Evolutionary conservation across 2,888 invertebrate genomes (phyloP).

Genomic region (Gnatocerus cornutus): DNA sequence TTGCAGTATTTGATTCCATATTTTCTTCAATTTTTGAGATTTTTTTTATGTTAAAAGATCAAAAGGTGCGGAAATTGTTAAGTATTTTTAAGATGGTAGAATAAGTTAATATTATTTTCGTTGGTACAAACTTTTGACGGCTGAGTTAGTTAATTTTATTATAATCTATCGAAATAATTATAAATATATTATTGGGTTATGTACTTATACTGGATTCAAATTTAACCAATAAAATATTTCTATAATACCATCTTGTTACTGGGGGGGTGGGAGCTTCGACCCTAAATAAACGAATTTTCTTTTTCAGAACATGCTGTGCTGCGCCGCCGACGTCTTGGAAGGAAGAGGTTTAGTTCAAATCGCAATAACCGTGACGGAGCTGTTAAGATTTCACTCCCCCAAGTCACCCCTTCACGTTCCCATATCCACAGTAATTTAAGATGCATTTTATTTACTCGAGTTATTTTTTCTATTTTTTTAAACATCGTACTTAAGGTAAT

Average conservation of each 20-base stretch:
- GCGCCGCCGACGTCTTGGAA: conserved; percentile 93
- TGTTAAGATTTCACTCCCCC: conserved; percentile 80
- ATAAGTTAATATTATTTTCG: conserved; percentile 33
- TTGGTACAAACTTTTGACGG: conserved; percentile 40
- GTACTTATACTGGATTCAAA: conserved; percentile 32
- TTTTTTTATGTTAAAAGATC: conserved; percentile 15
- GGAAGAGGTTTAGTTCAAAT: conserved; percentile 91
- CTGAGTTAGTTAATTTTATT: conserved; percentile 35
- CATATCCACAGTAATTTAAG: conserved; percentile 61
- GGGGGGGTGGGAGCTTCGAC: too few relatives aligned
- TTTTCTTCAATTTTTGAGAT: conserved; percentile 22
- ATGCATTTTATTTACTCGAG: conserved; percentile 49
- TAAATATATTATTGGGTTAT: conserved; percentile 24
- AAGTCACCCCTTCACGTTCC: conserved; percentile 67
- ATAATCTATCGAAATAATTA: conserved; percentile 26
- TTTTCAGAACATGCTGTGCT: conserved; percentile 91
- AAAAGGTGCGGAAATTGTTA: conserved; percentile 41
- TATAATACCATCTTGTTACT: neutral
- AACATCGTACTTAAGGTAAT: conserved; percentile 34
- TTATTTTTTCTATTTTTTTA: conserved; percentile 41
- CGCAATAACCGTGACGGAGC: conserved; percentile 90
- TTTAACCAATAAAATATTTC: conserved; percentile 45
- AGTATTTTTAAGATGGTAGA: conserved; percentile 39
- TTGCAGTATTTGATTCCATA: conserved; percentile 50
- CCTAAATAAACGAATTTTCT: too few relatives aligned